phyloP scores from a whole-genome alignment of 2,113 vertebrate genomes.

The Scomber scombrus region DNA sequence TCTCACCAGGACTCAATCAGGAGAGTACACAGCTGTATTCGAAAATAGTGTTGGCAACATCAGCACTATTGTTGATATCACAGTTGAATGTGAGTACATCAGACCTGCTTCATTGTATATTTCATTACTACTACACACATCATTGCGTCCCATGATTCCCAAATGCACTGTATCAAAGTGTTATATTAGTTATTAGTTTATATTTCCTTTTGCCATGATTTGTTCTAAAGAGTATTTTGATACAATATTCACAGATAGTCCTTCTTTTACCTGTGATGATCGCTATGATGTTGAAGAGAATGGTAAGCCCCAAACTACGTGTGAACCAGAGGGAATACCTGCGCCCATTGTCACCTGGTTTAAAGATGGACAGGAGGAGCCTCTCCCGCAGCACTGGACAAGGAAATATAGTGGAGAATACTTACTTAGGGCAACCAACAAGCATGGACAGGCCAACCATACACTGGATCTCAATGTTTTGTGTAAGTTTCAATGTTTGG shows the following conservation, averaged over 20 bases:
- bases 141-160: background rate
- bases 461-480: conserved; percentile 36
- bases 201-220: background rate
- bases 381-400: background rate
- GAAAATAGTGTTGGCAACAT: background rate
- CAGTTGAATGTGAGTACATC: conserved; percentile 71
- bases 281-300: conserved; percentile 7
- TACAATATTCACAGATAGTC: conserved; percentile 54
- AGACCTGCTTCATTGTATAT: background rate
- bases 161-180: background rate
- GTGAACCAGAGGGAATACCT: conserved; percentile 58
- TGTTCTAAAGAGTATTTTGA: background rate
- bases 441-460: conserved; percentile 42
- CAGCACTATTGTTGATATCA: conserved; percentile 24
- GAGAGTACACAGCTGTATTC: conserved; percentile 30
- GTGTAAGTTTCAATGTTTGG: conserved; percentile 55
- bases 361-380: conserved; percentile 18
- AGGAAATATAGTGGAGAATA: conserved; percentile 59
- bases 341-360: conserved; percentile 17
- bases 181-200: too few species aligned
- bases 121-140: background rate
- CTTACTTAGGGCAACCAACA: conserved; percentile 50
- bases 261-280: conserved; percentile 41
- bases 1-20: conserved; percentile 56
- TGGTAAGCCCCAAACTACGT: background rate